Conservation (phyloP, 2,888 invertebrate genomes). For the Dynastes tityus region DNA sequence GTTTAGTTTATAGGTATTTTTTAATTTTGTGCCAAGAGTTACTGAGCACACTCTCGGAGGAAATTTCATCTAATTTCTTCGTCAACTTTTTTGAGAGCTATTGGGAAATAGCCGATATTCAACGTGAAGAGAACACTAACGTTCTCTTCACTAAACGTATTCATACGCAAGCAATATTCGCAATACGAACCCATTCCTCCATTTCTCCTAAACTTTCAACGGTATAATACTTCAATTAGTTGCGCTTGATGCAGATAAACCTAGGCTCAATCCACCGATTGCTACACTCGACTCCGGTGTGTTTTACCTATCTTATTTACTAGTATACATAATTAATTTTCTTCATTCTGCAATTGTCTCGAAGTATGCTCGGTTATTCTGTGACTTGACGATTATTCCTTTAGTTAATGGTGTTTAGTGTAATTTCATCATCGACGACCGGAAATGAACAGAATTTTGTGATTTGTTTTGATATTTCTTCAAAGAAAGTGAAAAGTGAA, state of each 20-base stretch:
- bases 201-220: slow-evolving; percentile 51
- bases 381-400: slow-evolving; percentile 12
- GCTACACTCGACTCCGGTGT: slow-evolving; percentile 19
- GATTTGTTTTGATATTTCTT: no score
- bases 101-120: no score
- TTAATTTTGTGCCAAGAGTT: no score
- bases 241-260: slow-evolving; percentile 14
- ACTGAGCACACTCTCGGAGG: no score
- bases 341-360: slow-evolving; percentile 1
- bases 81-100: no score
- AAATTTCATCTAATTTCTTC: no score
- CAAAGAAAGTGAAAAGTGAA: slow-evolving; percentile 1
- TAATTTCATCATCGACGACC: neutral
- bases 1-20: no score
- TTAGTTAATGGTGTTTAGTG: neutral
- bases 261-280: slow-evolving; percentile 31
- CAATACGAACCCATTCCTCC: slow-evolving; percentile 38
- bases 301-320: slow-evolving; percentile 8
- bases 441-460: no score
- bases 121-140: no score
- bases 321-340: neutral
- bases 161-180: slow-evolving; percentile 5
- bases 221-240: slow-evolving; percentile 35
- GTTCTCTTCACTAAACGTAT: neutral
- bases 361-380: slow-evolving; percentile 1